Percentiles rank a stretch among this genome's conserved stretches.
These are phyloP conservation scores for Sciurus vulgaris DNA, from an alignment of 2,797 vertebrate genomes.

Conservation along the genomic window DNA sequence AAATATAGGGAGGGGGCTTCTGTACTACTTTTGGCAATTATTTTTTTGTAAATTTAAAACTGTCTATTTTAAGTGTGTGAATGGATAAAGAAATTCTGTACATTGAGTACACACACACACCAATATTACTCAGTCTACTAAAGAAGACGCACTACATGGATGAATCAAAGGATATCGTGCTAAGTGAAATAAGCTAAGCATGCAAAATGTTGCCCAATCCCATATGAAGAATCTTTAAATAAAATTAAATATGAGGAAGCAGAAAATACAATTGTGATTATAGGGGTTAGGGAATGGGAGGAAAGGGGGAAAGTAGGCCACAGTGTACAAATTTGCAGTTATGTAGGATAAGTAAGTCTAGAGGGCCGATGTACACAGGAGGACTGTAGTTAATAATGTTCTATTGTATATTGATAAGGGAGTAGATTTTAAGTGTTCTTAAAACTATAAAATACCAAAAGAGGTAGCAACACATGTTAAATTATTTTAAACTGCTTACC, in stretches of 20 bases:
- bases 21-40: not conserved
- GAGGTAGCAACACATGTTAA: not conserved
- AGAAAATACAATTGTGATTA: not conserved
- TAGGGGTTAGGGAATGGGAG: not conserved
- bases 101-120: too few relatives aligned
- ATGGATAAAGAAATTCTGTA: not conserved
- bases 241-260: not conserved
- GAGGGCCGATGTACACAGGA: not conserved
- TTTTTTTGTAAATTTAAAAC: not conserved
- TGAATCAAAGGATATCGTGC: not conserved
- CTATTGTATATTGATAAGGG: not conserved
- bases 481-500: not conserved
- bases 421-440: not conserved
- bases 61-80: not conserved
- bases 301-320: not conserved
- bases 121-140: not conserved
- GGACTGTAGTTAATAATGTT: not conserved
- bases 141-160: not conserved
- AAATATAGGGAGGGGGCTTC: too few relatives aligned
- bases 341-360: not conserved
- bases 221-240: not conserved
- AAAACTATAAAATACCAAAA: not conserved
- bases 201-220: not conserved
- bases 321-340: not conserved
- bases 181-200: not conserved